Conservation (phyloP, 1,140 invertebrate species). For the Chrysopa pallens region DNA sequence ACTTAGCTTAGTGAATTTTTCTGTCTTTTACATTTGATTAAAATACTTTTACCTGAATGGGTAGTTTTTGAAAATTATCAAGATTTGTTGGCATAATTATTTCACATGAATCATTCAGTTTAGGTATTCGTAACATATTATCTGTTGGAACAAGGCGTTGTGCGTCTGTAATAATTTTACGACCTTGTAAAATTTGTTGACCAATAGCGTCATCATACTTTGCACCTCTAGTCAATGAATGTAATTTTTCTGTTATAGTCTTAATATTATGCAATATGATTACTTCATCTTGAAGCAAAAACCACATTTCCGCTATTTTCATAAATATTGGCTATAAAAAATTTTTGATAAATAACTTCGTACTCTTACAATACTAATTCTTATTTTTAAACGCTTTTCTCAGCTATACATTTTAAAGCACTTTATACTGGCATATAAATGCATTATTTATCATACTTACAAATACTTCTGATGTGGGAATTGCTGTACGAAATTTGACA, state of each 20-base stretch:
- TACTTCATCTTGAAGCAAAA: conserved; percentile 38
- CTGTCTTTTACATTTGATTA: too few species aligned
- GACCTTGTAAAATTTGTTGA: conserved; percentile 11
- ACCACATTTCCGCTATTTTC: conserved; percentile 39
- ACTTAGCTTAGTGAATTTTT: too few species aligned
- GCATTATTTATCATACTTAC: conserved; percentile 24
- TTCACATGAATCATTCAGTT: not conserved
- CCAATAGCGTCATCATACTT: conserved; percentile 16
- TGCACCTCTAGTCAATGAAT: conserved; percentile 1
- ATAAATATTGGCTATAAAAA: conserved; percentile 38
- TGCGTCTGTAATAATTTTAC: conserved; percentile 24
- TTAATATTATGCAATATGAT: conserved; percentile 30
- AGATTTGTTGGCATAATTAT: not conserved
- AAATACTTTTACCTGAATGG: conserved; percentile 2
- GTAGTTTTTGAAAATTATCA: not conserved
- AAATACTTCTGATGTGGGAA: conserved; percentile 40
- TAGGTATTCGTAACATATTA: not conserved
- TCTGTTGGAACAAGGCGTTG: conserved; percentile 25
- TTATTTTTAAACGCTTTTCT: too few species aligned
- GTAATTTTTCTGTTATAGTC: conserved; percentile 8
- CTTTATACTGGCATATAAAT: too few species aligned
- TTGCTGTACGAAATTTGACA: conserved; percentile 36
- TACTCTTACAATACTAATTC: too few species aligned
- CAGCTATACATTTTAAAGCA: too few species aligned
- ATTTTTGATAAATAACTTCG: too few species aligned